These are phyloP conservation scores for Spea bombifrons DNA, from an alignment of 2,113 vertebrate genomes.

Conservation along the genomic window DNA sequence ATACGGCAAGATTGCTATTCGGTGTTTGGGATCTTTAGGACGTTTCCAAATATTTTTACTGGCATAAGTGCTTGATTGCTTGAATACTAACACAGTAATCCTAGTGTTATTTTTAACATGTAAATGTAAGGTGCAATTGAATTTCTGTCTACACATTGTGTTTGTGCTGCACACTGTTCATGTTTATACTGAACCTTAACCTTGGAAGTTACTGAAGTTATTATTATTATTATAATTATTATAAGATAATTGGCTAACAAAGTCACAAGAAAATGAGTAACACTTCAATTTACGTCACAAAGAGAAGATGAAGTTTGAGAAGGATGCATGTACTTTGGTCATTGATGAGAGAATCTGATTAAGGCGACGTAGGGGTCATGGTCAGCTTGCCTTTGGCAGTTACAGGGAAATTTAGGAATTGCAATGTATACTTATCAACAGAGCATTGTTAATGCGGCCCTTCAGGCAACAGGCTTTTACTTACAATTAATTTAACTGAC, in stretches of 20 bases:
- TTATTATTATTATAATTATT: too few species aligned
- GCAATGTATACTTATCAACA: conserved; percentile 32
- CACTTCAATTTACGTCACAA: background rate
- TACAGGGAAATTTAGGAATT: conserved; percentile 25
- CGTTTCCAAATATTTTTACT: too few species aligned
- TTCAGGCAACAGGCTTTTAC: conserved; percentile 23
- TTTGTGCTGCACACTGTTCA: too few species aligned
- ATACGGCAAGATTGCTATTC: background rate
- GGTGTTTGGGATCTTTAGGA: background rate
- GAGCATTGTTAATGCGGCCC: conserved; percentile 28
- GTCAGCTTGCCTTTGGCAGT: conserved; percentile 23
- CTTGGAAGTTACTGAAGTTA: too few species aligned
- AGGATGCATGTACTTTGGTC: conserved; percentile 8
- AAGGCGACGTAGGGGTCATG: conserved; percentile 2
- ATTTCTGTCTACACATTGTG: too few species aligned
- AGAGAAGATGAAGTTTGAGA: conserved; percentile 20
- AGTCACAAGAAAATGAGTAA: too few species aligned
- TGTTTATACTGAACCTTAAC: too few species aligned
- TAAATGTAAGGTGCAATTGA: too few species aligned
- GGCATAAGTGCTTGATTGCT: too few species aligned
- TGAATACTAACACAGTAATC: too few species aligned
- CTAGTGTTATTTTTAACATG: too few species aligned
- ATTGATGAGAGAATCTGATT: conserved; percentile 23
- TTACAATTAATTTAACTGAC: conserved; percentile 25
- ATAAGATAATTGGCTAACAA: too few species aligned